Conservation (phyloP, 2,797 vertebrate species). For the Myiothlypis coronata region DNA sequence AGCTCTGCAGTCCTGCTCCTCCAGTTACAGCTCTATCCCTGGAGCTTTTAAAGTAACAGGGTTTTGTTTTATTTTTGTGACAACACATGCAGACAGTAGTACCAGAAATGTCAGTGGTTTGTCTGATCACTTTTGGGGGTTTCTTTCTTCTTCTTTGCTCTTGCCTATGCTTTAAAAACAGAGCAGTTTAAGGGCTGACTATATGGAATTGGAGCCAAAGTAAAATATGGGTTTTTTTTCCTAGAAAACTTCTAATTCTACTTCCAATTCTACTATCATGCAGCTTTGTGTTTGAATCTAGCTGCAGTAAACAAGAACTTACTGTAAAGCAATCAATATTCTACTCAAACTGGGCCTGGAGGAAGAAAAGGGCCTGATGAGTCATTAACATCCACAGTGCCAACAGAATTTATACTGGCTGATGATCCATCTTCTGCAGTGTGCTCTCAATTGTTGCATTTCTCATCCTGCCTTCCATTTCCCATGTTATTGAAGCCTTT, state of each 20-base stretch:
- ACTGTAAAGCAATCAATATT: slow-evolving; percentile 13
- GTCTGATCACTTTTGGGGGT: neutral
- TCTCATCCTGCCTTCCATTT: slow-evolving; percentile 14
- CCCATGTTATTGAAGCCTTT: neutral
- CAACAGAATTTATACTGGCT: slow-evolving; percentile 8
- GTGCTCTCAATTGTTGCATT: neutral
- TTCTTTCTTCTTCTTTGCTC: neutral
- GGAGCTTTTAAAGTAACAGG: neutral
- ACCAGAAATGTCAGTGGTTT: neutral
- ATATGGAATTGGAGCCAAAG: neutral
- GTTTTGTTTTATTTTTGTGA: neutral
- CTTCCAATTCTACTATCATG: neutral
- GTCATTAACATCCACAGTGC: neutral
- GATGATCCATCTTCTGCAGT: neutral
- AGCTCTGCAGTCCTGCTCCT: neutral
- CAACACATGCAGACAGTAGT: neutral
- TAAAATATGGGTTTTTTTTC: neutral
- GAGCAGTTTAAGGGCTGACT: neutral
- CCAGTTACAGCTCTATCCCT: neutral
- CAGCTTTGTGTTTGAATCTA: neutral
- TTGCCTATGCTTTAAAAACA: neutral
- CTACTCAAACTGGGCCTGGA: neutral
- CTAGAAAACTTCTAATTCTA: neutral
- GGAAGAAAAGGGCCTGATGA: neutral
- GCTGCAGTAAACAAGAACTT: neutral